Evolutionary conservation across 1,140 invertebrate genomes (phyloP).

Genomic region (Cydia fagiglandana): DNA sequence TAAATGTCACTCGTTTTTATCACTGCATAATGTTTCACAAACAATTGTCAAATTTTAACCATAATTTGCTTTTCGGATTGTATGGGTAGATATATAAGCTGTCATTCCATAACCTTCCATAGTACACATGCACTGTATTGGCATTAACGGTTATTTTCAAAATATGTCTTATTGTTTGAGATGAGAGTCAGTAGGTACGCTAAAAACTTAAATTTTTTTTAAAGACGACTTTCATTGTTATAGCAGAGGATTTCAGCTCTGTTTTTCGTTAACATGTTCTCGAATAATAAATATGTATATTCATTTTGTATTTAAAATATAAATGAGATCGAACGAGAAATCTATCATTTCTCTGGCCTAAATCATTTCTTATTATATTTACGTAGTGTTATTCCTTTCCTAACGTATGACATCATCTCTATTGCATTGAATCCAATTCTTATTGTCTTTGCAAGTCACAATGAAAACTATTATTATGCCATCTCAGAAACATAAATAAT

Average conservation of each 20-base stretch:
- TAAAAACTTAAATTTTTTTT: not conserved
- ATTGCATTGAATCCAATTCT: slow-evolving; percentile 27
- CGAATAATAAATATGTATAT: slow-evolving; percentile 3
- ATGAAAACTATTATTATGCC: not conserved
- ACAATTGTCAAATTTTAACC: not conserved
- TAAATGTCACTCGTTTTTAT: not conserved
- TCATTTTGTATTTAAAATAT: not conserved
- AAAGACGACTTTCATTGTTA: not conserved
- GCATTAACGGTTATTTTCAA: not conserved
- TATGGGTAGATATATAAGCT: not conserved
- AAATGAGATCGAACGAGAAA: not conserved
- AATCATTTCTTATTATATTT: not conserved
- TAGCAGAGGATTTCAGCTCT: not conserved
- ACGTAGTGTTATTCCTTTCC: not conserved
- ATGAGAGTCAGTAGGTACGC: not conserved
- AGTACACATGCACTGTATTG: slow-evolving; percentile 1
- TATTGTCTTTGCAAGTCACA: slow-evolving; percentile 35
- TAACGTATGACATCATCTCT: not conserved
- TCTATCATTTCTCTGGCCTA: slow-evolving; percentile 1
- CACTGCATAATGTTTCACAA: slow-evolving; percentile 1
- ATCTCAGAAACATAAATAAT: not conserved
- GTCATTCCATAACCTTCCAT: not conserved
- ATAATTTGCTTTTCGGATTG: not conserved
- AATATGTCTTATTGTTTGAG: not conserved
- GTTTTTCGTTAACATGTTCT: not conserved